Conservation (phyloP, 2,888 invertebrate genomes). For the Prenolepis imparis region DNA sequence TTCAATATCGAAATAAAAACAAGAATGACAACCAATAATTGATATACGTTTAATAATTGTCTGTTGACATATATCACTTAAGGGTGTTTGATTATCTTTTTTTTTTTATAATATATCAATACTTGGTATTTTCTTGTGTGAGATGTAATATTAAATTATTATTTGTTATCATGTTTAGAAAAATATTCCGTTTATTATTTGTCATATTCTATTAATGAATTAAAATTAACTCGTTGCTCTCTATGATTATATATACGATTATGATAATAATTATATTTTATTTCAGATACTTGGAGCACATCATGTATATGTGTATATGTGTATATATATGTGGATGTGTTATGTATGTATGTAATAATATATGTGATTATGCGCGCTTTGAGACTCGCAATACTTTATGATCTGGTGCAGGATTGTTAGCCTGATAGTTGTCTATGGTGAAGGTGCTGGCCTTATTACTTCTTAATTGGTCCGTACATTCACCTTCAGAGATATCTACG, state of each 20-base stretch:
- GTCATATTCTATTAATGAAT: neutral
- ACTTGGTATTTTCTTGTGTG: neutral
- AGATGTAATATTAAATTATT: neutral
- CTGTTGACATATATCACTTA: neutral
- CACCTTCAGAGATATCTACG: slow-evolving; percentile 41
- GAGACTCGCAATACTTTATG: slow-evolving; percentile 6
- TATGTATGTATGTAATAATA: neutral
- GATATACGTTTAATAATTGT: neutral
- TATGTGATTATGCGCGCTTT: neutral
- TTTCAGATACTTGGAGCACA: neutral
- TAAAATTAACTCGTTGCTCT: neutral
- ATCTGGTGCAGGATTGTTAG: neutral
- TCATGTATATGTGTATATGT: too few species aligned
- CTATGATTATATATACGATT: neutral
- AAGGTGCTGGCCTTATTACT: slow-evolving; percentile 68
- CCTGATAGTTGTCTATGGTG: slow-evolving; percentile 16
- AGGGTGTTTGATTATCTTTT: neutral
- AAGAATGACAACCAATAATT: neutral
- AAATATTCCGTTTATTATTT: neutral
- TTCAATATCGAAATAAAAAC: neutral
- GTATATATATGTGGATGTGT: too few species aligned
- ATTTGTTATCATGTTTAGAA: neutral
- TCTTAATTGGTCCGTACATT: slow-evolving; percentile 57
- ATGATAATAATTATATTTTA: neutral
- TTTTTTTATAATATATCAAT: neutral